These are phyloP conservation scores for Phainopepla nitens DNA, from an alignment of 2,113 vertebrate genomes.

Conservation along the genomic window DNA sequence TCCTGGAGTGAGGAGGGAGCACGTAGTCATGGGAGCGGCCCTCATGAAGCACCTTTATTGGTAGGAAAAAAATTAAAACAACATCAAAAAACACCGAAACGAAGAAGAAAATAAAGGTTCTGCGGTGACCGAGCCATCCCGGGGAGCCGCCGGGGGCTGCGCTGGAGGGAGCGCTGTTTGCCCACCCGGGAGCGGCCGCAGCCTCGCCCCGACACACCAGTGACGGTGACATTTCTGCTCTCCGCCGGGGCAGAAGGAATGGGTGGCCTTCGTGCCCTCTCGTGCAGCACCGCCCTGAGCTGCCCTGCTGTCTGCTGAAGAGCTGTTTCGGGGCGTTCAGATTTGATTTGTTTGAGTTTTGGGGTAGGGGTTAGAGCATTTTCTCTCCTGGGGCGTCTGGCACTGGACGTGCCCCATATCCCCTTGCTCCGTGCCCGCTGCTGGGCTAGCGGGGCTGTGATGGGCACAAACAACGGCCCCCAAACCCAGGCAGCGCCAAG, in stretches of 20 bases:
- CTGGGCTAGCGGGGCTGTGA: accelerated
- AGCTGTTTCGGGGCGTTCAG: background rate
- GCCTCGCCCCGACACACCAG: accelerated
- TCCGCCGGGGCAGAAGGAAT: background rate
- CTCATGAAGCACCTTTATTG: background rate
- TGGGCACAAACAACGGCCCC: accelerated
- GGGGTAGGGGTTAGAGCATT: background rate
- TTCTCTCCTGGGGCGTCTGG: background rate
- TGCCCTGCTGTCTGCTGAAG: background rate
- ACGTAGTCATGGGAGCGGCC: background rate
- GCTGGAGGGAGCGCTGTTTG: background rate
- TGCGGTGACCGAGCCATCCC: background rate
- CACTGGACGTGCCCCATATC: accelerated
- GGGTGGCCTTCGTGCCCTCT: background rate
- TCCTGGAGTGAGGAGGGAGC: background rate
- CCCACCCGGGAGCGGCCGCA: background rate
- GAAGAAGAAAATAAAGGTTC: background rate
- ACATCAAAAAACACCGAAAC: background rate
- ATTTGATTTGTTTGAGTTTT: background rate
- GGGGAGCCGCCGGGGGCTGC: background rate
- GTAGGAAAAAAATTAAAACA: background rate
- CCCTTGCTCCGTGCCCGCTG: background rate
- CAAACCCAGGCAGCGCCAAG: accelerated
- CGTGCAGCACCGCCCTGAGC: background rate
- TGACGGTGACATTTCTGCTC: background rate